A percentile compares a stretch with the other conserved stretches of the same genome.
Evolutionary conservation across 1,140 invertebrate species (phyloP).

Genomic region (Capitella teleta): DNA sequence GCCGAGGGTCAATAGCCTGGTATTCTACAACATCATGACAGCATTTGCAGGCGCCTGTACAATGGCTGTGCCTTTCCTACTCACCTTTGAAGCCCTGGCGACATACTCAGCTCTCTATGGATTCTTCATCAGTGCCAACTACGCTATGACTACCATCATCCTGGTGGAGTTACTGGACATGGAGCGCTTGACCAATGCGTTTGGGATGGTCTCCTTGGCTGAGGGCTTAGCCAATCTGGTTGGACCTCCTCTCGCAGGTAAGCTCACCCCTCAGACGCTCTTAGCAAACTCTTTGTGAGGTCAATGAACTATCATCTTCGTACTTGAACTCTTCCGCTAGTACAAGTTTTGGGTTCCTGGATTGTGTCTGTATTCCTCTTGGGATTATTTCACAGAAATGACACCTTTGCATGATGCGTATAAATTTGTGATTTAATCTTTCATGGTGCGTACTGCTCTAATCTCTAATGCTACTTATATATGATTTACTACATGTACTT

Average conservation of each 20-base stretch:
- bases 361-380: background rate
- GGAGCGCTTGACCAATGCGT: conserved; percentile 36
- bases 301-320: background rate
- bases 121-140: conserved; percentile 38
- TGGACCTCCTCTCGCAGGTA: conserved; percentile 37
- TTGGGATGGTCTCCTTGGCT: conserved; percentile 34
- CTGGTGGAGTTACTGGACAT: conserved; percentile 35
- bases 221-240: conserved; percentile 36
- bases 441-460: no score
- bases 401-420: background rate
- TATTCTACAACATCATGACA: conserved; percentile 22
- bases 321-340: background rate
- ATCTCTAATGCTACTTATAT: no score
- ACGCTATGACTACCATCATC: conserved; percentile 32
- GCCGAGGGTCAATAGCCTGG: conserved; percentile 30
- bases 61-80: conserved; percentile 4
- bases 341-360: background rate
- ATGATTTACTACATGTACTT: no score
- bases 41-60: conserved; percentile 6
- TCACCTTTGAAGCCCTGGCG: conserved; percentile 21
- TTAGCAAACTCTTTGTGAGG: background rate
- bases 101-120: conserved; percentile 26
- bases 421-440: background rate
- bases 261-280: background rate
- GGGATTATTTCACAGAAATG: background rate